Evolutionary conservation across 2,888 invertebrate genomes (phyloP), one percentile per base, ranked within the genome.

Genomic region (Horisme vitalbata): DNA sequence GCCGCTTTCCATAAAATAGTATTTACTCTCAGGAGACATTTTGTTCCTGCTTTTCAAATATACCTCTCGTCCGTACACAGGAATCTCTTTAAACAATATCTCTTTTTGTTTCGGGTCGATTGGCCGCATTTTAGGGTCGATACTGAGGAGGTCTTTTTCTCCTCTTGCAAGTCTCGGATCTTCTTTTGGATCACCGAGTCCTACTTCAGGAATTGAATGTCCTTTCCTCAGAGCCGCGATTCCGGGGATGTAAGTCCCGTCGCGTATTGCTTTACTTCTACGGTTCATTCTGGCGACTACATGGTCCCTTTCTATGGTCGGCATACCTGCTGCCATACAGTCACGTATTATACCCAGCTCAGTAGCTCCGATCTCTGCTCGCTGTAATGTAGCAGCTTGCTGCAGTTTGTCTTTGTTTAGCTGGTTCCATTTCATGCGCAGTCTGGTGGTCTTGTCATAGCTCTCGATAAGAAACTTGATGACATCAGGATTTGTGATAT

Each of bases 381-480:
- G 61, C 0, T 55, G 41, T 20, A 79, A 55, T 1, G 60, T 67
- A 7, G 76, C 72, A 2, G 78, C 68, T 8, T 66, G 10, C 33
- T 65, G 46, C 7, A 76, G 45, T 37, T 65, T 65, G 0, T 68
- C 61, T 14, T 44, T 52, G 35, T 75, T 45, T 7, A 57, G 14
- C 18, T 21, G 7, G 11, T 55, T 55, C 78, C 78, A 79, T 69
- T 63, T 69, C 65, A 75, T 61, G 2, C 75, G 70, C 24, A 77
- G 68, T 7, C 68, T 52, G 0, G 67, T 56, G 28, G 71, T 71
- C 46, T 71, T 79, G 2, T 77, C 75, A 56, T 76, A 75, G 31
- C 18, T 70, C 41, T 77, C 77, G n/a, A 67, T 30, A 8, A 77
- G 65, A 45, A 76, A 77, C 34, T 70, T 74, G 36, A 77, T 75